Evolutionary conservation across 2,888 invertebrate genomes (phyloP), one percentile per base, ranked within the genome.

Genomic region (Oligia strigilis): DNA sequence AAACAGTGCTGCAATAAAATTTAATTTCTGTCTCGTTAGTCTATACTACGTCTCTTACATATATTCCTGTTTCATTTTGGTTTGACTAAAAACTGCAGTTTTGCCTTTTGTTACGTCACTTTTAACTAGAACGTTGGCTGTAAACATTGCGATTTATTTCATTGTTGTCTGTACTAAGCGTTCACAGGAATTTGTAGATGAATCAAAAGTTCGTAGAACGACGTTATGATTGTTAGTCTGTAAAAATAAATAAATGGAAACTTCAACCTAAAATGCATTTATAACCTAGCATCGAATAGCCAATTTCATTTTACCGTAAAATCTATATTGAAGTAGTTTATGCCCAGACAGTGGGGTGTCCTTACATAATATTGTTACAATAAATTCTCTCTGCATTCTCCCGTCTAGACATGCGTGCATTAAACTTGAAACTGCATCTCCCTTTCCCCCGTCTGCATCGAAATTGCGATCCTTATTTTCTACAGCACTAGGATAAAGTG

Each of bases 341-440:
- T 75, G 66, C 72, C 70, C 81, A 84, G 83, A 83, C 78, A 64
- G 62, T 75, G 52, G 75, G 29, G 66, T 79, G 62, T 78, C 80
- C 74, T 82, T 75, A 78, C 66, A 84, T 85, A 89, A 89, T 85
- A 83, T 86, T 86, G 85, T 85, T 87, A 84, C 85, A 83, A 77
- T 89, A 89, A 83, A 88, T 84, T 87, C 76, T 66, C 76, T 77
- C 55, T 76, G 72, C 78, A 65, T 65, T 80, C 83, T 83, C 78
- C 82, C 87, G 93, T 94, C 94, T 95, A 94, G 94, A 94, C 94
- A 77, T 91, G 92, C 93, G 92, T 93, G 89, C 83, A 89, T 88
- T 90, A 88, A 91, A 92, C 86, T 89, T 82, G 73, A 80, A 85
- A 87, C 87, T 85, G 80, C 83, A 82, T 64, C 83, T 85, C 84